Percentiles rank a stretch among this genome's conserved stretches.
phyloP scores from a whole-genome alignment of 2,113 vertebrate species.

The Noturus placidus region DNA sequence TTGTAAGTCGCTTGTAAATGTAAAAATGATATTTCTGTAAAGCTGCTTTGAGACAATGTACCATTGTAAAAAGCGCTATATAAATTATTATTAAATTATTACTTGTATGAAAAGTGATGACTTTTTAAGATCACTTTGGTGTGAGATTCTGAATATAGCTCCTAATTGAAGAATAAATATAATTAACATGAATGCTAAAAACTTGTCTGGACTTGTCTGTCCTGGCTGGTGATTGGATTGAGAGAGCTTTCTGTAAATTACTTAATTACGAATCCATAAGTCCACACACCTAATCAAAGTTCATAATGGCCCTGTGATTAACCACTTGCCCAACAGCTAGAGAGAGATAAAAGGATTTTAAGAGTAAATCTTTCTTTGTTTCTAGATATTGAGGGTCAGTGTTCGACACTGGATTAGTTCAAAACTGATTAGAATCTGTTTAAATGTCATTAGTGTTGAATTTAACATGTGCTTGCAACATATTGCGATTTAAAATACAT shows the following conservation, averaged over 20 bases:
- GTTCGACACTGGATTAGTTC: not conserved
- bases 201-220: not conserved
- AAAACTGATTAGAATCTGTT: not conserved
- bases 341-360: slow-evolving; percentile 38
- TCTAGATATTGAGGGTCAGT: not conserved
- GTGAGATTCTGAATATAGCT: not conserved
- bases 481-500: not conserved
- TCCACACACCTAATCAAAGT: slow-evolving; percentile 76
- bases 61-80: too few relatives aligned
- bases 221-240: not conserved
- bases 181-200: not conserved
- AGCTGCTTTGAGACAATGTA: too few relatives aligned
- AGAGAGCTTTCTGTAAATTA: slow-evolving; percentile 69
- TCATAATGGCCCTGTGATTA: slow-evolving; percentile 48
- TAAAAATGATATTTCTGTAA: too few relatives aligned
- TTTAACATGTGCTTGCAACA: not conserved
- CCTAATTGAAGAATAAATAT: not conserved
- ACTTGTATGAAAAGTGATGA: not conserved
- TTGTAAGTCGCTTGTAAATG: too few relatives aligned
- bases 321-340: not conserved
- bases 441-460: not conserved
- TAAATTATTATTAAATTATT: too few relatives aligned
- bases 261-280: slow-evolving; percentile 83
- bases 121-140: not conserved
- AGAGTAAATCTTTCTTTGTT: slow-evolving; percentile 33